Evolutionary conservation across 2,113 vertebrate genomes (phyloP).

Genomic region (Nerophis lumbriciformis): DNA sequence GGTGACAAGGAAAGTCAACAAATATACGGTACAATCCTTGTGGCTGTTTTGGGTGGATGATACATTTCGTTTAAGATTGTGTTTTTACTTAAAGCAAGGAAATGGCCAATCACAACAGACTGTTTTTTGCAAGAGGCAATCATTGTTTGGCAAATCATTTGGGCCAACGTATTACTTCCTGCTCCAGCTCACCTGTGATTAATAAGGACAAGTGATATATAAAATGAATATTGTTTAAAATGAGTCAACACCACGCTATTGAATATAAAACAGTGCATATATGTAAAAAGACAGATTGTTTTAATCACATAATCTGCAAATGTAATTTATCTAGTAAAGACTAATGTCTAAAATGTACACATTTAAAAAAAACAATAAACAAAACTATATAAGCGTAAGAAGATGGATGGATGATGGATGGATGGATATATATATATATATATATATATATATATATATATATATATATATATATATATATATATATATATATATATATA

Average conservation of each 20-base stretch:
- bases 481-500: no score
- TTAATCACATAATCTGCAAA: background rate
- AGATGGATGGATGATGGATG: no score
- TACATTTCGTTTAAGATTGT: background rate
- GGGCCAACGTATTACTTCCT: background rate
- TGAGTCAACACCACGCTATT: background rate
- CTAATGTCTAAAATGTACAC: background rate
- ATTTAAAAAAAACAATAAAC: background rate
- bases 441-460: no score
- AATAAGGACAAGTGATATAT: no score
- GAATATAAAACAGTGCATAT: background rate
- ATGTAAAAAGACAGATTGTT: background rate
- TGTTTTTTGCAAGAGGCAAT: background rate
- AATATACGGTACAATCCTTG: background rate
- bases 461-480: no score
- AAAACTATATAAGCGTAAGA: no score
- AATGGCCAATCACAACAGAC: background rate
- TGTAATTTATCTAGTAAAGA: background rate
- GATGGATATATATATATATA: no score
- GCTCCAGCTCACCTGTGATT: no score
- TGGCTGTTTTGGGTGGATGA: background rate
- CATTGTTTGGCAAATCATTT: background rate
- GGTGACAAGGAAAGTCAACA: background rate
- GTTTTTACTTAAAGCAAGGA: slow-evolving; percentile 2
- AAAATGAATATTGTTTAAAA: no score